Evolutionary conservation across 2,797 vertebrate genomes (phyloP), one percentile per base, ranked within the genome.

Genomic region (Gouania willdenowi): DNA sequence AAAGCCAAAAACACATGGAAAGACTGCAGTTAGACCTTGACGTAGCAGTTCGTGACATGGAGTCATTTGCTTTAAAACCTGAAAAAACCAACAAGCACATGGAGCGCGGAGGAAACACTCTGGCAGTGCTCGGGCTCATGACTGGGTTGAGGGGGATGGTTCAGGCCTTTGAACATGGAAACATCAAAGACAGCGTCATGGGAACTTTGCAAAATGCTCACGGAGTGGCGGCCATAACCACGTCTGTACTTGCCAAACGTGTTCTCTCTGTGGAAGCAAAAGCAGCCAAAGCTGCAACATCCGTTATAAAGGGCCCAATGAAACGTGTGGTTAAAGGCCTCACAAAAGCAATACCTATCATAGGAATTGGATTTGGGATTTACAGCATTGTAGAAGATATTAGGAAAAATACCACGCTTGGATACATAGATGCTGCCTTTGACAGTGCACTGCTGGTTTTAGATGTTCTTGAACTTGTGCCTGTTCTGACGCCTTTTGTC

Each of bases 341-440:
- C n/a, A n/a, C n/a, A n/a, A 1, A 0, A 5, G 62, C 3, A 8
- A 8, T 79, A n/a, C 70, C 66, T 11, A 0, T 72, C n/a, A 21
- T 35, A 1, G 76, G 73, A n/a, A 55, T 70, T 9, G 61, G 55
- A 28, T 74, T 74, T 46, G 61, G 61, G 12, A 8, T 75, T 11
- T 66, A 72, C 21, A 71, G 1, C 13, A 0, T 51, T 0, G 0
- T 0, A 2, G 6, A 76, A 15, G 76, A 73, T 34, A 8, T 74
- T 0, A 0, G 28, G 6, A 61, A 61, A 30, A 2, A 14, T 2
- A 56, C 47, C 15, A 0, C 38, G 0, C 16, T 69, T 26, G 66
- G 70, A 25, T 24, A 30, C 6, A 35, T 51, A n/a, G 59, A 70
- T 31, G 55, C 37, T n/a, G 8, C 0, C 6, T 1, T 68, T 0